Percentiles rank a stretch among this genome's conserved stretches.
These are phyloP conservation scores for Drosophila meridionalis DNA, from an alignment of 2,888 invertebrate species.

Conservation along the genomic window DNA sequence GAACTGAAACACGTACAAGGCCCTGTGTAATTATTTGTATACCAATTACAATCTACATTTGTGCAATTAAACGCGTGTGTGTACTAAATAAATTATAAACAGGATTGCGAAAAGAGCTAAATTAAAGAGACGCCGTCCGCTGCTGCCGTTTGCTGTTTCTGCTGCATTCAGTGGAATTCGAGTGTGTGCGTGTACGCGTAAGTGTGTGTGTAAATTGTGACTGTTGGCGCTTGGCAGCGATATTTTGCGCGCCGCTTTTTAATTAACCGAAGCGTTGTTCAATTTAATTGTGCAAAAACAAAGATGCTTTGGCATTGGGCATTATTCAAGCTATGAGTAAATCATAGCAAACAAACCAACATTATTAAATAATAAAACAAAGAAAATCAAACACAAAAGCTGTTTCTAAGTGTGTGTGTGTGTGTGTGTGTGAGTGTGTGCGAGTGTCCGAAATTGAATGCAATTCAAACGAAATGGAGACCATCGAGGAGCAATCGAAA, in stretches of 20 bases:
- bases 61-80: slow-evolving; percentile 37
- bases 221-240: slow-evolving; percentile 29
- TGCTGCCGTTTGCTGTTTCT: slow-evolving; percentile 21
- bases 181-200: slow-evolving; percentile 25
- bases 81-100: slow-evolving; percentile 10
- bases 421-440: slow-evolving; percentile 30
- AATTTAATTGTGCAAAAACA: slow-evolving; percentile 48
- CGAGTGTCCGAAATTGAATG: slow-evolving; percentile 41
- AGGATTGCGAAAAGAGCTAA: slow-evolving; percentile 28
- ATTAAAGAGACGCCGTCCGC: slow-evolving; percentile 44
- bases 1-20: slow-evolving; percentile 41
- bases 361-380: slow-evolving; percentile 27
- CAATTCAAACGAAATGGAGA: slow-evolving; percentile 76
- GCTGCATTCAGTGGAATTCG: slow-evolving; percentile 36
- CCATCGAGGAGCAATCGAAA: slow-evolving; percentile 83
- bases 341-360: slow-evolving; percentile 44
- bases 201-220: slow-evolving; percentile 44
- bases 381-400: slow-evolving; percentile 24
- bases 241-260: slow-evolving; percentile 69
- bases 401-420: slow-evolving; percentile 44
- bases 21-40: slow-evolving; percentile 39
- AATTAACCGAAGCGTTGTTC: slow-evolving; percentile 55
- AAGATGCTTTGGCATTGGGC: slow-evolving; percentile 34
- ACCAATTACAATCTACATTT: slow-evolving; percentile 25
- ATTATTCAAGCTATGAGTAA: slow-evolving; percentile 40